phyloP scores from a whole-genome alignment of 2,113 vertebrate genomes.

The Tachysurus vachellii region DNA sequence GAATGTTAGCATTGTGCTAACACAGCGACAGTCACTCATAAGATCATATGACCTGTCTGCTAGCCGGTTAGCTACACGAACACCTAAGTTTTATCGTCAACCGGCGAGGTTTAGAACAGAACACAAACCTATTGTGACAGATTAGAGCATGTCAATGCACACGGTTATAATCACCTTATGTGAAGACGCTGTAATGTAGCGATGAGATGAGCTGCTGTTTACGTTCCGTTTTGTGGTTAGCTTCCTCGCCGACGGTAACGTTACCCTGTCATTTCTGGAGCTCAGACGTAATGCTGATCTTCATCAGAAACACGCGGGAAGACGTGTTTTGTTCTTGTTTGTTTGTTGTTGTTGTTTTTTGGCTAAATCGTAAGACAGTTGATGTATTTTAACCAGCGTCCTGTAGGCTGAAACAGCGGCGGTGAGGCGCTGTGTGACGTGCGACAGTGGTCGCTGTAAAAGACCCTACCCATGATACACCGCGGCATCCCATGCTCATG shows the following conservation, averaged over 20 bases:
- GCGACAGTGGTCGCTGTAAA: conserved; percentile 28
- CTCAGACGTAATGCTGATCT: background rate
- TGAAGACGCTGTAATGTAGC: background rate
- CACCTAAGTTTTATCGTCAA: background rate
- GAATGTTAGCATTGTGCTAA: background rate
- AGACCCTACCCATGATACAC: conserved; percentile 47
- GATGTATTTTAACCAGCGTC: background rate
- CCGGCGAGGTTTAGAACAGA: background rate
- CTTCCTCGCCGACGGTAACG: background rate
- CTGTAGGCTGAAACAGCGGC: background rate
- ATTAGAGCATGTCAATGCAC: background rate
- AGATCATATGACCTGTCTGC: background rate
- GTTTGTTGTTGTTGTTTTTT: too few relatives aligned
- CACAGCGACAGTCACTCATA: background rate
- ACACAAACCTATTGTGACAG: background rate
- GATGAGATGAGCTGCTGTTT: conserved; percentile 1
- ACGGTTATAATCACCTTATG: conserved; percentile 2
- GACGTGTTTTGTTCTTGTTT: too few relatives aligned
- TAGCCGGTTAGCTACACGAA: background rate
- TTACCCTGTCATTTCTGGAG: conserved; percentile 40
- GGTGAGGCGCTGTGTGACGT: background rate
- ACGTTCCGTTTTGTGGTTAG: conserved; percentile 16
- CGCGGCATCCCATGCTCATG: conserved; percentile 1
- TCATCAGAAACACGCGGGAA: background rate
- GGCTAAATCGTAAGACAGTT: background rate